Evolutionary conservation across 2,888 invertebrate species (phyloP).

Genomic region (Eremobia ochroleuca): DNA sequence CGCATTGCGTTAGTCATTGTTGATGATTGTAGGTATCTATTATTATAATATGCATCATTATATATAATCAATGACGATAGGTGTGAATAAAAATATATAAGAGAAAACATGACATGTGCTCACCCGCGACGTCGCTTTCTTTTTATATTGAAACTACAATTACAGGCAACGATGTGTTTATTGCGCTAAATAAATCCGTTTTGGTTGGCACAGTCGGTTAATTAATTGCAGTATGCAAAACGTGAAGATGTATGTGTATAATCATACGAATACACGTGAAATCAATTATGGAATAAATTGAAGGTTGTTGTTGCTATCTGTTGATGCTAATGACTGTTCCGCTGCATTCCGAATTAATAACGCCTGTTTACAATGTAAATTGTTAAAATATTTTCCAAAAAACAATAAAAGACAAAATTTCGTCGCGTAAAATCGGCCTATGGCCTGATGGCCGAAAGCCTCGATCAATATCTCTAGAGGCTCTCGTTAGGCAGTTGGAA

Average conservation of each 20-base stretch:
- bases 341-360: constrained; percentile 28
- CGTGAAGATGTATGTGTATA: constrained; percentile 29
- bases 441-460: background rate
- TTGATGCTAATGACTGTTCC: constrained; percentile 37
- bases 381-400: background rate
- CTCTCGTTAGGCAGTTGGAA: background rate
- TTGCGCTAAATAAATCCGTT: constrained; percentile 44
- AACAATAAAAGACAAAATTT: background rate
- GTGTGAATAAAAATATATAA: constrained; percentile 37
- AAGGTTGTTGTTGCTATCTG: constrained; percentile 53
- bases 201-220: background rate
- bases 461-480: background rate
- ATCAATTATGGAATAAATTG: constrained; percentile 57
- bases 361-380: constrained; percentile 14
- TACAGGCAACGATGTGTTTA: constrained; percentile 60
- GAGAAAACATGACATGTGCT: constrained; percentile 39
- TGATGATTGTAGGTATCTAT: constrained; percentile 19
- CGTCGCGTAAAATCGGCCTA: too few relatives aligned
- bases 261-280: constrained; percentile 37
- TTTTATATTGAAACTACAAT: constrained; percentile 67
- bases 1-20: constrained; percentile 16
- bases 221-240: constrained; percentile 59
- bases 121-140: constrained; percentile 66
- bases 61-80: constrained; percentile 44
- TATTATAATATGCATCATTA: constrained; percentile 17